A percentile compares a stretch with the other conserved stretches of the same genome.
These are phyloP conservation scores for Podotricha telesiphe DNA, from an alignment of 2,888 invertebrate species.

Conservation along the genomic window DNA sequence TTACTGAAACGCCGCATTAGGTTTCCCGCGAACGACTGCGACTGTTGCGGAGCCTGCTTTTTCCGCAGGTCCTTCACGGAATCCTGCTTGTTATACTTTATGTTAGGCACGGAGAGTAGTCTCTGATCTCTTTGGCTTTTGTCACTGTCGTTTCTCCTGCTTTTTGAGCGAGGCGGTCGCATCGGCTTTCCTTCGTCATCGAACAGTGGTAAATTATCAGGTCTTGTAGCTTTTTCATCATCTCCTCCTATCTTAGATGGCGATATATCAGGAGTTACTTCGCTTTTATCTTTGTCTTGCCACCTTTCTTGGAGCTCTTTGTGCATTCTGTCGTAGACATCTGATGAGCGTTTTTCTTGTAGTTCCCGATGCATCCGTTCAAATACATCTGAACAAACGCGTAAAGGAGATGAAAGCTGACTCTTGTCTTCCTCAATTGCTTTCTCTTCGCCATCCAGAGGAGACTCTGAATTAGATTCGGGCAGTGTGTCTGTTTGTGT, in stretches of 20 bases:
- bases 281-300: slow-evolving; percentile 65
- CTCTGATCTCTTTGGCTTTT: slow-evolving; percentile 85
- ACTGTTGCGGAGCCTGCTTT: slow-evolving; percentile 71
- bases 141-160: slow-evolving; percentile 67
- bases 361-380: slow-evolving; percentile 73
- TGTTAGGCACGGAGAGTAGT: slow-evolving; percentile 90
- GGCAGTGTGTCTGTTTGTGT: slow-evolving; percentile 57
- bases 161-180: slow-evolving; percentile 77
- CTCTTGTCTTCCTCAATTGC: slow-evolving; percentile 50
- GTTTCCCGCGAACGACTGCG: slow-evolving; percentile 87
- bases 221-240: slow-evolving; percentile 69
- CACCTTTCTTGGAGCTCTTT: slow-evolving; percentile 75
- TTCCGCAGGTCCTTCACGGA: slow-evolving; percentile 82
- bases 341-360: slow-evolving; percentile 62
- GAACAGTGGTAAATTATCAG: slow-evolving; percentile 86
- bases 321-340: slow-evolving; percentile 74
- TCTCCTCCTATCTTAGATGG: slow-evolving; percentile 54
- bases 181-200: slow-evolving; percentile 63
- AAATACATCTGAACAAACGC: slow-evolving; percentile 70
- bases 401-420: slow-evolving; percentile 59
- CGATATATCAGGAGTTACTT: slow-evolving; percentile 49
- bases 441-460: slow-evolving; percentile 53
- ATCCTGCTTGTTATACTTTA: slow-evolving; percentile 84
- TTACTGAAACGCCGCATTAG: slow-evolving; percentile 95
- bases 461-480: slow-evolving; percentile 53